These are phyloP conservation scores for Samia ricini DNA, from an alignment of 1,140 invertebrate species.

Conservation along the genomic window DNA sequence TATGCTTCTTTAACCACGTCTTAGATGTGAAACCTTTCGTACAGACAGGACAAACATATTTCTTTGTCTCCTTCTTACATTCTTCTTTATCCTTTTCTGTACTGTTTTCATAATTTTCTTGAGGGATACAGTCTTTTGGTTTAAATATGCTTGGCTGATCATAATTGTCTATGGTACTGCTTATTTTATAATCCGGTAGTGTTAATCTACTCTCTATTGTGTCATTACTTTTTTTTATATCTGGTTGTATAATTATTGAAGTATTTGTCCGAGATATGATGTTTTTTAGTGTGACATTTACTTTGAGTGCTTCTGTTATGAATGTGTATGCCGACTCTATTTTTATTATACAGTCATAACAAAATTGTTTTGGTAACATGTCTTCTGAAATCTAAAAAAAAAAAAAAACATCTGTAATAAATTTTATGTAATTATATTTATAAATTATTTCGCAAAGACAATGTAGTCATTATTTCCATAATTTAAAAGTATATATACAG, in stretches of 20 bases:
- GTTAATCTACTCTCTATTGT: conserved; percentile 33
- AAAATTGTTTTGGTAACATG: conserved; percentile 60
- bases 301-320: conserved; percentile 59
- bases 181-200: conserved; percentile 53
- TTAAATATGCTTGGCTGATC: conserved; percentile 13
- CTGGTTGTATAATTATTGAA: conserved; percentile 52
- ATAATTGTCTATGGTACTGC: conserved; percentile 32
- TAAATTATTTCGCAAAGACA: no score
- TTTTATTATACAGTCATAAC: conserved; percentile 56
- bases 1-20: conserved; percentile 59
- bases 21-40: conserved; percentile 56
- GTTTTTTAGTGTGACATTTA: conserved; percentile 56
- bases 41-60: conserved; percentile 49
- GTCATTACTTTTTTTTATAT: conserved; percentile 22
- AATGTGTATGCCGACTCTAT: conserved; percentile 60
- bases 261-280: conserved; percentile 46
- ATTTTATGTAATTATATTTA: no score
- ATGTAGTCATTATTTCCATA: no score
- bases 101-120: not conserved
- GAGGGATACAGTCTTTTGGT: not conserved
- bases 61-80: conserved; percentile 24
- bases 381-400: conserved; percentile 52
- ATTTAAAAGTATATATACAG: no score
- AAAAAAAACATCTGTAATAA: not conserved
- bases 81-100: conserved; percentile 10